phyloP scores from a whole-genome alignment of 2,797 vertebrate genomes.

The Podargus strigoides region DNA sequence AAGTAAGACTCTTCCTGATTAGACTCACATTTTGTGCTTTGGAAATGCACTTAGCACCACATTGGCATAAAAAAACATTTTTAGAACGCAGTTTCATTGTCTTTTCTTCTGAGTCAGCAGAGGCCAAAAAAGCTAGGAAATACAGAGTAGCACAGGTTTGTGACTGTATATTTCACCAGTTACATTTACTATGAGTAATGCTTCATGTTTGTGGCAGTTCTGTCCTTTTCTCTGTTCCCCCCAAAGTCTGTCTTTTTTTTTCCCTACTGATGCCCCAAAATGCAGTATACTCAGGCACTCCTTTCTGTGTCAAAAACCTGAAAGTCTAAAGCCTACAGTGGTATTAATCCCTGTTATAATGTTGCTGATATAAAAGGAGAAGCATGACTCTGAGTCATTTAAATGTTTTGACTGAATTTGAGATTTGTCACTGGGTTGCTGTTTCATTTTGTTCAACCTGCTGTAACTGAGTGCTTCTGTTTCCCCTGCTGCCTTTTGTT shows the following conservation, averaged over 20 bases:
- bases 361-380: not conserved
- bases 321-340: not conserved
- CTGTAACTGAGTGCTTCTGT: not conserved
- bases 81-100: not conserved
- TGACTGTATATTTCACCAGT: not conserved
- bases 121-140: constrained; percentile 6
- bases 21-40: not conserved
- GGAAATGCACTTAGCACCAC: not conserved
- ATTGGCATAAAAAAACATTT: not conserved
- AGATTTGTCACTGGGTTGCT: not conserved
- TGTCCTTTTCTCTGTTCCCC: not conserved
- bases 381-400: not conserved
- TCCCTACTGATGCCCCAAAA: not conserved
- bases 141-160: not conserved
- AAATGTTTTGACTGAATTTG: constrained; percentile 20
- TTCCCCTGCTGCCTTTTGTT: not conserved
- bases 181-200: not conserved
- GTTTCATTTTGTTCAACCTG: not conserved
- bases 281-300: not conserved
- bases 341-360: not conserved
- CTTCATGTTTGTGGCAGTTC: not conserved
- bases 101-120: constrained; percentile 15
- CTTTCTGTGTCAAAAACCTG: not conserved
- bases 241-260: not conserved
- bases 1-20: not conserved